These are phyloP conservation scores for Pinctada fucata DNA, from an alignment of 2,888 invertebrate genomes.

Conservation along the genomic window DNA sequence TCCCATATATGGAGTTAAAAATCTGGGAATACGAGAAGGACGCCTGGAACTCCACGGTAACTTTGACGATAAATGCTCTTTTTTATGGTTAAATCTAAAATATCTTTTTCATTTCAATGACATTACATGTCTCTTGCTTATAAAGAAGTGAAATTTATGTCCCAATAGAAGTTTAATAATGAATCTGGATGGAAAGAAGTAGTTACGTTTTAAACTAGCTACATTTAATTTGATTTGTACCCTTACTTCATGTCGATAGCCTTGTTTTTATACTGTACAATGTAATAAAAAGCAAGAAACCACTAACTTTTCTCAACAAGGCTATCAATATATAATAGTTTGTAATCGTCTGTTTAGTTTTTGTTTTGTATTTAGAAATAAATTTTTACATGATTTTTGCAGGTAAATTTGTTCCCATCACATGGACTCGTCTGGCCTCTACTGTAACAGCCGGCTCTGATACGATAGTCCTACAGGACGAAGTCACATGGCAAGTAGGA, in stretches of 20 bases:
- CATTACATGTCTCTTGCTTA: too few relatives aligned
- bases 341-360: not conserved
- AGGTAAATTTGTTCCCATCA: conserved; percentile 48
- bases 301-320: too few relatives aligned
- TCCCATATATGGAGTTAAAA: conserved; percentile 74
- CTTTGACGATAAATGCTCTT: not conserved
- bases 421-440: conserved; percentile 50
- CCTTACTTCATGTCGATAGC: too few relatives aligned
- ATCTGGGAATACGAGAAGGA: conserved; percentile 71
- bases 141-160: too few relatives aligned
- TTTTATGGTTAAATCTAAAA: too few relatives aligned
- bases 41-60: conserved; percentile 72
- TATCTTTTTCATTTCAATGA: too few relatives aligned
- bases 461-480: conserved; percentile 37
- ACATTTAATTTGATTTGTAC: too few relatives aligned
- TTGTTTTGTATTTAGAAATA: not conserved
- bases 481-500: conserved; percentile 54
- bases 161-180: too few relatives aligned
- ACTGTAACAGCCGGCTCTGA: conserved; percentile 44
- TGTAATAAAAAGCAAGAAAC: too few relatives aligned
- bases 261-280: too few relatives aligned
- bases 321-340: not conserved
- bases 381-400: not conserved
- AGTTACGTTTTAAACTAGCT: too few relatives aligned
- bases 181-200: too few relatives aligned